Evolutionary conservation across 2,888 invertebrate species (phyloP), one percentile per base, ranked within the genome.

Genomic region (Chaetogeoica ovagalla): DNA sequence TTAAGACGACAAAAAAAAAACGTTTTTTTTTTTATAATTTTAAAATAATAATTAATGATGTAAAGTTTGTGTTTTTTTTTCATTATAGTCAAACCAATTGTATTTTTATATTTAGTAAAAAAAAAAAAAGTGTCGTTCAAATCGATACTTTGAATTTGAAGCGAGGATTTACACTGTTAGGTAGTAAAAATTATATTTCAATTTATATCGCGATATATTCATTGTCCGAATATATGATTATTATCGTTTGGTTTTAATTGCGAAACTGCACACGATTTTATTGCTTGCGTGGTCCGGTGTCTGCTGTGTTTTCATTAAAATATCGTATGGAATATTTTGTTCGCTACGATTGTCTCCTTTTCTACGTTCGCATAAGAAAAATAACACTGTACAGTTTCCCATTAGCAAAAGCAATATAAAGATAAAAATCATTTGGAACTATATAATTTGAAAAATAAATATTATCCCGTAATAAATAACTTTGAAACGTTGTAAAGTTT

Each of bases 391-490:
- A 11, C 11, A 4, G 4, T 55, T 37, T 55, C 55, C 19, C 19
- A 65, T 65, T 74, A 43, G 23, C 23, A 73, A 19, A 74, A 57
- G 74, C 65, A 63, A 55, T 57, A 74, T 23, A 74, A 74, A 39
- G 74, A 74, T 74, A 65, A 65, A 48, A 74, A 74, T 74, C 74
- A 13, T 65, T 19, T 19, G 15, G 23, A 55, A 55, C 17, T 17
- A 15, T 55, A 62, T 48, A 6, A 39, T n/a, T 57, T 7, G 65
- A 57, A 65, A 55, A 74, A 74, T 39, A 65, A 74, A 65, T 65
- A 74, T 55, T 43, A 65, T 57, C 17, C 21, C 37, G 63, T 65
- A 17, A 74, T 65, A 74, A 74, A 74, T 74, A 65, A 74, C 74
- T 74, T 57, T 65, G 15, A 17, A 65, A 65, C 57, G 55, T 74